A percentile compares a stretch with the other conserved stretches of the same genome.
phyloP scores from a whole-genome alignment of 1,140 invertebrate genomes.

The Pachyrhynchus sulphureomaculatus region DNA sequence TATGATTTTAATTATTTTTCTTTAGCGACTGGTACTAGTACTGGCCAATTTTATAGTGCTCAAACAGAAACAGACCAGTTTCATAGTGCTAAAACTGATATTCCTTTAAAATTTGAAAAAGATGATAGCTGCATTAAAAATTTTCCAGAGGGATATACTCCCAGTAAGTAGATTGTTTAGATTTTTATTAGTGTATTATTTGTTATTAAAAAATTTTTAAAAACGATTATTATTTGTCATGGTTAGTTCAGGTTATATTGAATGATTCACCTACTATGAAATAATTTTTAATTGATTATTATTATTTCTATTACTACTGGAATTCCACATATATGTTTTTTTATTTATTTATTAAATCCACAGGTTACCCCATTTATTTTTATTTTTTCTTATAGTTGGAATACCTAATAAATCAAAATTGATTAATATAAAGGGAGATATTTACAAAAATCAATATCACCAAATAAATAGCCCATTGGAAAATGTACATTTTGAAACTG shows the following conservation, averaged over 20 bases:
- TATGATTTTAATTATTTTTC: background rate
- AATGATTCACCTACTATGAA: too few relatives aligned
- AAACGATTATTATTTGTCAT: too few relatives aligned
- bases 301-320: too few relatives aligned
- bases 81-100: background rate
- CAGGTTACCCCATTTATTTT: too few relatives aligned
- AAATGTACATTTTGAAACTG: background rate
- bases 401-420: background rate
- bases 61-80: slow-evolving; percentile 5
- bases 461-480: background rate
- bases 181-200: too few relatives aligned
- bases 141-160: background rate
- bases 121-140: background rate
- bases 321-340: too few relatives aligned
- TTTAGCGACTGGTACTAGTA: background rate
- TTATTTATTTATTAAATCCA: too few relatives aligned
- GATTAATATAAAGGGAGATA: background rate
- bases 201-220: too few relatives aligned
- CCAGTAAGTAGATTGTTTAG: too few relatives aligned
- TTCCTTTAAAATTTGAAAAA: background rate
- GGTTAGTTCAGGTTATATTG: too few relatives aligned
- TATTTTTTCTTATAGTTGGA: background rate
- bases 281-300: too few relatives aligned
- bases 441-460: background rate
- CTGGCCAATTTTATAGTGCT: slow-evolving; percentile 4